Percentiles rank a stretch among this genome's conserved stretches.
Evolutionary conservation across 2,888 invertebrate species (phyloP).

Genomic region (Toxonevra muliebris): DNA sequence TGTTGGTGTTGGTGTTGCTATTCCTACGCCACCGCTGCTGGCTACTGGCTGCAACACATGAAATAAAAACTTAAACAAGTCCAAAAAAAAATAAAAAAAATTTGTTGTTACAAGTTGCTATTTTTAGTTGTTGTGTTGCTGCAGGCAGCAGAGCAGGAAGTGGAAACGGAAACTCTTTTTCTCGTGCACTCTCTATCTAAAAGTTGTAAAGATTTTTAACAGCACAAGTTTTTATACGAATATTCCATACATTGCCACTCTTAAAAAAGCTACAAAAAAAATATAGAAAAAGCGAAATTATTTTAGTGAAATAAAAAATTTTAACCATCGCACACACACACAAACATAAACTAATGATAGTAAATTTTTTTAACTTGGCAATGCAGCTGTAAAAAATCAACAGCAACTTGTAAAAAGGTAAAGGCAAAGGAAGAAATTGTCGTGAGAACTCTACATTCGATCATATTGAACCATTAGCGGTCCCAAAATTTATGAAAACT

Average conservation of each 20-base stretch:
- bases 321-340: not conserved
- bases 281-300: constrained; percentile 14
- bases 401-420: too few relatives aligned
- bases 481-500: too few relatives aligned
- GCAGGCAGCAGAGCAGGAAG: not conserved
- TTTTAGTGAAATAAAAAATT: constrained; percentile 1
- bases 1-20: constrained; percentile 19
- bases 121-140: not conserved
- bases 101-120: constrained; percentile 19
- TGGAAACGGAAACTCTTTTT: too few relatives aligned
- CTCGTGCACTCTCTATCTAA: too few relatives aligned
- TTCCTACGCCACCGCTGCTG: too few relatives aligned
- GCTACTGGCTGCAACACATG: too few relatives aligned
- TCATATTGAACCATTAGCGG: too few relatives aligned
- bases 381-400: too few relatives aligned
- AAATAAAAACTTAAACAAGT: constrained; percentile 1
- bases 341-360: constrained; percentile 24
- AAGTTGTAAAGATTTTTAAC: too few relatives aligned
- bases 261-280: not conserved
- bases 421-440: too few relatives aligned
- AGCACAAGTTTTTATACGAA: too few relatives aligned
- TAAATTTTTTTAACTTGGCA: constrained; percentile 13
- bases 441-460: too few relatives aligned
- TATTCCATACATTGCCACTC: not conserved
- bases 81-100: constrained; percentile 18